Evolutionary conservation across 2,113 vertebrate species (phyloP).

Genomic region (Setophaga kirtlandii): DNA sequence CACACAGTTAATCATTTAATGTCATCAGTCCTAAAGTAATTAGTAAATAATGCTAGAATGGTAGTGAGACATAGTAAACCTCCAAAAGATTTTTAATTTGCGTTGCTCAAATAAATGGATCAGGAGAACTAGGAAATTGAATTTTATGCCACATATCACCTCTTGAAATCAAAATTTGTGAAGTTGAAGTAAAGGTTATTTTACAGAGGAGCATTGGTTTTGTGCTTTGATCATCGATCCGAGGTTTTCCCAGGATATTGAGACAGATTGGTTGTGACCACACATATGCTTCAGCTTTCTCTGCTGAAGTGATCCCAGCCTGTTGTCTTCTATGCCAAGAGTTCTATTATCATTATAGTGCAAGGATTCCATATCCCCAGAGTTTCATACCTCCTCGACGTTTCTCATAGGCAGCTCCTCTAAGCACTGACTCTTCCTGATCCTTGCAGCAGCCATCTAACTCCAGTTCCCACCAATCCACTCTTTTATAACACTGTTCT

Average conservation of each 20-base stretch:
- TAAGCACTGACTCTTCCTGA: too few species aligned
- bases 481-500: too few species aligned
- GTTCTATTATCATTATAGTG: too few species aligned
- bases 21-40: conserved; percentile 11
- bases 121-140: conserved; percentile 22
- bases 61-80: conserved; percentile 14
- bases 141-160: conserved; percentile 45
- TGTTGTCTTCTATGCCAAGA: too few species aligned
- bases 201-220: conserved; percentile 22
- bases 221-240: conserved; percentile 65
- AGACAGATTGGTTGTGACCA: conserved; percentile 70
- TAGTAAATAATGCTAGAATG: conserved; percentile 39
- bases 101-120: conserved; percentile 30
- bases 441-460: too few species aligned
- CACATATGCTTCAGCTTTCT: conserved; percentile 71
- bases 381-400: too few species aligned
- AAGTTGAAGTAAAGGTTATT: conserved; percentile 72
- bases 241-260: conserved; percentile 56
- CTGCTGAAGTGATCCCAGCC: background rate
- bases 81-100: conserved; percentile 39
- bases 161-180: conserved; percentile 58
- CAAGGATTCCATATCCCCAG: too few species aligned
- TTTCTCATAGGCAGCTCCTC: too few species aligned
- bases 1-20: conserved; percentile 31
- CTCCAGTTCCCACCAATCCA: too few species aligned